Evolutionary conservation across 1,140 invertebrate genomes (phyloP), one percentile per base, ranked within the genome.

Genomic region (Meloidogyne floridensis): DNA sequence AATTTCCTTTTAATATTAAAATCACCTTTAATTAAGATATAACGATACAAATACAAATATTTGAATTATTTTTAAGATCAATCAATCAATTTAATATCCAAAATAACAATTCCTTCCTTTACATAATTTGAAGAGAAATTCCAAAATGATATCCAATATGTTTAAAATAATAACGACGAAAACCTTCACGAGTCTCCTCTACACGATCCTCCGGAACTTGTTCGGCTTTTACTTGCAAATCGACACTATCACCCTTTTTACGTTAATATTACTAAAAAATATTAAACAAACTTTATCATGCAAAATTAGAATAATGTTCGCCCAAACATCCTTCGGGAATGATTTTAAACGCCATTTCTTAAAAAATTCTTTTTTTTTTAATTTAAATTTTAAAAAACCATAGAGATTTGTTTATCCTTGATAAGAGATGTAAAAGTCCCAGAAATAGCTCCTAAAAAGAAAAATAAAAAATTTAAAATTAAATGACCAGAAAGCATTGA

Each of bases 391-490:
- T 32, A 65, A 65, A 65, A 65, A 65, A 65, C 94, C 94, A 91
- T 98, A 97, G 2, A 98, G 91, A 72, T 94, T 93, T 91, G 98
- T 98, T 90, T 93, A 94, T 7, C 96, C 96, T 69, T 94, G n/a
- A 65, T 65, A 65, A 65, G 59, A 8, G 10, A n/a, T n/a, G 59
- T 65, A n/a, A 65, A 65, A 7, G 59, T 65, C 15, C 59, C 59
- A 65, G 59, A 65, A 65, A 65, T 65, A n/a, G 59, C 59, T 65
- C 59, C 59, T 65, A 65, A 65, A 65, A 65, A n/a, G n/a, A 65
- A 65, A 65, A 65, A 18, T 65, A n/a, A 65, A n/a, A 6, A 59
- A n/a, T 65, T n/a, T 6, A n/a, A n/a, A 65, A 65, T 65, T 65
- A n/a, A 83, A 42, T 51, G 32, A 6, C 83, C 81, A n/a, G 56